Evolutionary conservation across 2,888 invertebrate species (phyloP), one percentile per base, ranked within the genome.

Genomic region (Junonia oenone): DNA sequence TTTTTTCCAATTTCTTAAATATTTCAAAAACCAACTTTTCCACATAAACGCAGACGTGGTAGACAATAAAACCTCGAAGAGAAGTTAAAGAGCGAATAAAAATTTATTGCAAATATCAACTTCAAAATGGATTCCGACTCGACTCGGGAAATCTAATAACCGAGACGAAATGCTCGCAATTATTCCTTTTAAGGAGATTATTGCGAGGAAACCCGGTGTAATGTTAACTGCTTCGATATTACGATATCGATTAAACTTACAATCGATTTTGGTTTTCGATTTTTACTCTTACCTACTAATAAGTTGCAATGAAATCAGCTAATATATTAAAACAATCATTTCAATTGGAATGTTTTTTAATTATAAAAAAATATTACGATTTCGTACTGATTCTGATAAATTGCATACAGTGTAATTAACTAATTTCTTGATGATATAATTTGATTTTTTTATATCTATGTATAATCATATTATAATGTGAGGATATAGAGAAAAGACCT

Each of bases 41-140:
- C 52, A 43, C 55, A 59, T 62, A 62, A 64, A 66, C 63, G 56
- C 46, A 60, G 61, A 63, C 71, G 69, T 13, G 47, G 71, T 13
- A 43, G 64, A 71, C 65, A 72, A 77, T 78, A 78, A 78, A 78
- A 80, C 73, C 61, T 65, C 62, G 73, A 66, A 69, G 69, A 68
- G 63, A 63, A 73, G 68, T 73, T 74, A 73, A 74, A 63, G 67
- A 65, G 66, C 65, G 61, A 69, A 83, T 82, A 81, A 82, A 83
- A 83, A 79, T 74, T 81, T 78, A 83, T 83, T 75, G 75, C 82
- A 78, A 81, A 81, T 78, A 79, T 79, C 75, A 78, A 78, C 70
- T 73, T 61, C 60, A 71, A 69, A 69, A 63, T 65, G 64, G 68
- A 72, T 68, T 64, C 57, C 67, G 66, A 62, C 62, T 59, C 64